These are phyloP conservation scores for Australoheros scitulus DNA, from an alignment of 2,113 vertebrate genomes.

Conservation along the genomic window DNA sequence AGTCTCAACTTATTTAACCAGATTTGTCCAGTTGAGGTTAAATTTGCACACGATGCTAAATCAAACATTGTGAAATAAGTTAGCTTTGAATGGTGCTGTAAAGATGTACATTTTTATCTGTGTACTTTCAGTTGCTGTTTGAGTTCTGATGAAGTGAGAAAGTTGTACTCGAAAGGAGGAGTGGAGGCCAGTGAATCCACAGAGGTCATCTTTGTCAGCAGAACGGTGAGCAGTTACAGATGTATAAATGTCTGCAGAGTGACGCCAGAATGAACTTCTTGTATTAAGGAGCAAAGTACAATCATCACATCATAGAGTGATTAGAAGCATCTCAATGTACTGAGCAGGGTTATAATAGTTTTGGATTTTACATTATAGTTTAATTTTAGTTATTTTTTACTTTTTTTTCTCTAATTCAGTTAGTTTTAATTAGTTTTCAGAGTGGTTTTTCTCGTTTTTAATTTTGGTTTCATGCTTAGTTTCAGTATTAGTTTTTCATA, in stretches of 20 bases:
- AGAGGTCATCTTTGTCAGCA: slow-evolving; percentile 83
- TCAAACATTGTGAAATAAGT: not conserved
- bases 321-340: not conserved
- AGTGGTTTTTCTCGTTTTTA: no score
- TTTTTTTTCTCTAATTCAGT: no score
- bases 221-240: slow-evolving; percentile 43
- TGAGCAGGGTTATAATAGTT: no score
- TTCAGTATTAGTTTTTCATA: no score
- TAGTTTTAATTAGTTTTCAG: no score
- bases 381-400: no score
- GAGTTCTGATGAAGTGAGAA: slow-evolving; percentile 82
- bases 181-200: slow-evolving; percentile 89
- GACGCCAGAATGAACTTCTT: not conserved
- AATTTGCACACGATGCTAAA: not conserved
- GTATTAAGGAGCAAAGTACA: not conserved
- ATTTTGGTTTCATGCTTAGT: no score
- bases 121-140: slow-evolving; percentile 82
- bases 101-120: rapidly evolving
- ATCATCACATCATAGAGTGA: not conserved
- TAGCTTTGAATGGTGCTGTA: not conserved
- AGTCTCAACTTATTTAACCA: not conserved
- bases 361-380: no score
- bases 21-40: not conserved
- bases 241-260: not conserved
- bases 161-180: slow-evolving; percentile 84